Conservation (phyloP, 1,140 invertebrate species). For the Euwallacea fornicatus region DNA sequence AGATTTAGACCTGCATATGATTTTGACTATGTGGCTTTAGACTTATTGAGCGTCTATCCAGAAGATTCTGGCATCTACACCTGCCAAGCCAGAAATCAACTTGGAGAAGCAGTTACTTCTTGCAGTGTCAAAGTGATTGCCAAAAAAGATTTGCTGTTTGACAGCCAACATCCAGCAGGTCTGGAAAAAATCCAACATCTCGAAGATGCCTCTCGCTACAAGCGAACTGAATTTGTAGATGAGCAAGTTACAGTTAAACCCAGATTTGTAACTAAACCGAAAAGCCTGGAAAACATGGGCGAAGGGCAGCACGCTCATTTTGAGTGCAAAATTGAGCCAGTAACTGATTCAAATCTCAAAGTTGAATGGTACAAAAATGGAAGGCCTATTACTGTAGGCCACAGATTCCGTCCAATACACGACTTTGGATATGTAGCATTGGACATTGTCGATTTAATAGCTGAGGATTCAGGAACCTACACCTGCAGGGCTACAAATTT, state of each 20-base stretch:
- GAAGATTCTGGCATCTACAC: conserved; percentile 96
- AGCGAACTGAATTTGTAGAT: conserved; percentile 78
- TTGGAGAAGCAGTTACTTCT: conserved; percentile 93
- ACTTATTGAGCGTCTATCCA: conserved; percentile 93
- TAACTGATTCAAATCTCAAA: conserved; percentile 90
- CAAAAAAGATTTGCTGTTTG: conserved; percentile 82
- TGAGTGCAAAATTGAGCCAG: conserved; percentile 96
- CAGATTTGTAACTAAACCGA: conserved; percentile 81
- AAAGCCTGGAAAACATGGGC: conserved; percentile 78
- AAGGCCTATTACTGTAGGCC: conserved; percentile 82
- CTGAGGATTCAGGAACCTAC: conserved; percentile 92
- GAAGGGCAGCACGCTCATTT: conserved; percentile 96
- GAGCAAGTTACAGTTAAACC: conserved; percentile 82
- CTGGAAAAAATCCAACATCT: conserved; percentile 89
- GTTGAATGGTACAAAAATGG: conserved; percentile 95
- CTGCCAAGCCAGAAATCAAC: conserved; percentile 86
- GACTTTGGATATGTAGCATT: conserved; percentile 95
- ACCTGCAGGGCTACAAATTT: conserved; percentile 90
- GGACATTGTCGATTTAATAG: conserved; percentile 87
- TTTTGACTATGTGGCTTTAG: conserved; percentile 96
- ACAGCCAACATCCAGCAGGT: conserved; percentile 83
- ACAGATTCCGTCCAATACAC: conserved; percentile 90
- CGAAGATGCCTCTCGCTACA: conserved; percentile 84
- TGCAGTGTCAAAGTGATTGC: conserved; percentile 85
- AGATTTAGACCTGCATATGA: conserved; percentile 95